Conservation (phyloP, 2,113 vertebrate genomes). For the Poicephalus gulielmi region DNA sequence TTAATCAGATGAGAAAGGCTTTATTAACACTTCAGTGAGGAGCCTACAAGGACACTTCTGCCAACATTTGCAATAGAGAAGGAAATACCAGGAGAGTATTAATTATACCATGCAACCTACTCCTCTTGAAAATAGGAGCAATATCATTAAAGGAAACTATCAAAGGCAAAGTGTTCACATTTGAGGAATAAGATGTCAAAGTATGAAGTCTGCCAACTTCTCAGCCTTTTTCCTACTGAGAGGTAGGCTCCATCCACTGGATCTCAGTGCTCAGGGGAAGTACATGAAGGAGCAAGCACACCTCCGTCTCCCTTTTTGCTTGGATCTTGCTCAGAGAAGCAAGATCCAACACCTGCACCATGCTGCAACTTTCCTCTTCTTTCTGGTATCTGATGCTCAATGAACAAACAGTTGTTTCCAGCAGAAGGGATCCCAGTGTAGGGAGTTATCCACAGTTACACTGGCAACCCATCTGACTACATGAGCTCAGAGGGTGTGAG, state of each 20-base stretch:
- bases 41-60: not conserved
- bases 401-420: not conserved
- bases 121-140: not conserved
- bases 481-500: fast-evolving
- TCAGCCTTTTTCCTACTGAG: not conserved
- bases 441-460: not conserved
- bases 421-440: not conserved
- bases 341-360: not conserved
- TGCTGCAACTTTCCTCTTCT: not conserved
- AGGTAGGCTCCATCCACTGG: not conserved
- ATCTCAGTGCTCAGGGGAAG: not conserved
- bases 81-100: not conserved
- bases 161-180: not conserved
- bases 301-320: not conserved
- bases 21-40: not conserved
- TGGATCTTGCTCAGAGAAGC: not conserved
- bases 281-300: not conserved
- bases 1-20: not conserved
- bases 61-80: not conserved
- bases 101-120: not conserved
- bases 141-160: not conserved
- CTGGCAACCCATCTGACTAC: not conserved
- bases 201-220: not conserved
- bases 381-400: not conserved
- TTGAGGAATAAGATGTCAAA: not conserved